These are phyloP conservation scores for Limnothrissa miodon DNA, from an alignment of 2,113 vertebrate species.

Conservation along the genomic window DNA sequence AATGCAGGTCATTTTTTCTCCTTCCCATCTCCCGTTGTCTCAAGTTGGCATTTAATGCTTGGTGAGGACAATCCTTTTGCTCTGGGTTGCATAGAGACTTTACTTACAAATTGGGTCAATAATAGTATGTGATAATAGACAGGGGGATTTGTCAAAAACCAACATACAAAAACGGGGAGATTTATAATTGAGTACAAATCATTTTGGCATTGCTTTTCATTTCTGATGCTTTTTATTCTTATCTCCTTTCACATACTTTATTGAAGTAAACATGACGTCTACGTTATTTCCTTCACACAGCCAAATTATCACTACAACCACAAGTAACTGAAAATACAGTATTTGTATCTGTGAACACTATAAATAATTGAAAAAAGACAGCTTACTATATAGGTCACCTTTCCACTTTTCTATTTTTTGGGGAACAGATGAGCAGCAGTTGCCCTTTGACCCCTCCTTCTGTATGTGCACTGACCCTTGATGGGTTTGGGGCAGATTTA, in stretches of 20 bases:
- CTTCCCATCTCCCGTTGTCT: not conserved
- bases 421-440: slow-evolving; percentile 6
- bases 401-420: not conserved
- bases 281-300: no score
- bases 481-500: slow-evolving; percentile 32
- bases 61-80: not conserved
- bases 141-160: not conserved
- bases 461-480: slow-evolving; percentile 31
- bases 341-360: not conserved
- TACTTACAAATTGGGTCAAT: not conserved
- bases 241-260: no score
- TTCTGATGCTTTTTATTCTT: no score
- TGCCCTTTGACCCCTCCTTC: slow-evolving; percentile 37
- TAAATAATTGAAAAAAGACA: not conserved
- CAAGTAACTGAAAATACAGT: no score
- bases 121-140: not conserved
- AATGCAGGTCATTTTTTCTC: not conserved
- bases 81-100: not conserved
- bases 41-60: not conserved
- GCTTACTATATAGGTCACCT: not conserved
- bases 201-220: no score
- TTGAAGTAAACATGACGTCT: no score
- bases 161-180: no score
- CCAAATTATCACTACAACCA: no score
- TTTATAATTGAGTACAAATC: no score